Evolutionary conservation across 2,113 vertebrate species (phyloP).

Genomic region (Gadus chalcogrammus): DNA sequence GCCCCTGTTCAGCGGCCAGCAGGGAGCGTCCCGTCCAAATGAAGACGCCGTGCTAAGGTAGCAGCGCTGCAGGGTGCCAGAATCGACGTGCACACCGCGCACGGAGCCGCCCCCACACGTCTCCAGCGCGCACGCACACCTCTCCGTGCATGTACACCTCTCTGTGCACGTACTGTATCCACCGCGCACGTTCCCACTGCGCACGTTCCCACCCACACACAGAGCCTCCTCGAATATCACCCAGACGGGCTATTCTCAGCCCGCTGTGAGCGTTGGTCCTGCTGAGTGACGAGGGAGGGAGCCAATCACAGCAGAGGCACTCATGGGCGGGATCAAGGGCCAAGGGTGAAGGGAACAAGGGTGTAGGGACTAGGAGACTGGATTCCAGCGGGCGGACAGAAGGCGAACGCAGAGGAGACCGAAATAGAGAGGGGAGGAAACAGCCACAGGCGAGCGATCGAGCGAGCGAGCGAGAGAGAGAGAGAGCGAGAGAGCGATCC

Average conservation of each 20-base stretch:
- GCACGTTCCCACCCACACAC: background rate
- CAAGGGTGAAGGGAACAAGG: too few species aligned
- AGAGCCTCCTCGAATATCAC: background rate
- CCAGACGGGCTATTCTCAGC: slow-evolving; percentile 3
- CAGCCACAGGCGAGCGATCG: background rate
- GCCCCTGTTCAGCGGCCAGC: too few species aligned
- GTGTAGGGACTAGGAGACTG: too few species aligned
- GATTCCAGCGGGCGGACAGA: too few species aligned
- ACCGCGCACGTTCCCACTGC: background rate
- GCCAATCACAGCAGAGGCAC: too few species aligned
- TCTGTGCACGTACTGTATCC: background rate
- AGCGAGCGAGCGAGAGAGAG: slow-evolving; percentile 10
- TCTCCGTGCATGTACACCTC: background rate
- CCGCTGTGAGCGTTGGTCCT: background rate
- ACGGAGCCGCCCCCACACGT: background rate
- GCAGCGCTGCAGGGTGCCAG: too few species aligned
- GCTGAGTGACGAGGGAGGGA: too few species aligned
- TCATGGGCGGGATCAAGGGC: too few species aligned
- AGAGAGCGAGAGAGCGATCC: slow-evolving; percentile 15
- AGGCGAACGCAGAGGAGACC: too few species aligned
- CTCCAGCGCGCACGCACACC: background rate
- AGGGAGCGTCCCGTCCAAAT: too few species aligned
- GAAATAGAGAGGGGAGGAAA: background rate
- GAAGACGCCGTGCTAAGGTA: too few species aligned
- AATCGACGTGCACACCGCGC: background rate